Percentiles rank a stretch among this genome's conserved stretches.
These are phyloP conservation scores for Agelastica alni DNA, from an alignment of 2,888 invertebrate genomes.

Conservation along the genomic window DNA sequence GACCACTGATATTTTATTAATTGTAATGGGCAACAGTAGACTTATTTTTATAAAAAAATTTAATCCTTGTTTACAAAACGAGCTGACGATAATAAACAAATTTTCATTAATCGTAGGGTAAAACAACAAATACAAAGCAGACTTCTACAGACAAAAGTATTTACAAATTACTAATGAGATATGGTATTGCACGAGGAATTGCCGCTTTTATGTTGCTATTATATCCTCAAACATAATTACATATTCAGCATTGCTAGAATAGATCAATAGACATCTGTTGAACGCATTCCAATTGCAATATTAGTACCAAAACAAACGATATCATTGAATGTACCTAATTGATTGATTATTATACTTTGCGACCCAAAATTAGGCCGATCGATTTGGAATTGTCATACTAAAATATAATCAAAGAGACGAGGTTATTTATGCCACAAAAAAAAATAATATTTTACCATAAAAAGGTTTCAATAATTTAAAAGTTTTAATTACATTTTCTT, in stretches of 20 bases:
- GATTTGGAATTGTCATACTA: no score
- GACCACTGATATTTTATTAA: no score
- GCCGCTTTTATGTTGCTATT: constrained; percentile 14
- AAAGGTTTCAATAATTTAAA: no score
- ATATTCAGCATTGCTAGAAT: constrained; percentile 16
- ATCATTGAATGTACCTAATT: not conserved
- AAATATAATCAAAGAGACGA: no score
- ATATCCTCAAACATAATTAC: constrained; percentile 27
- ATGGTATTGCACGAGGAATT: constrained; percentile 22
- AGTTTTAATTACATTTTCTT: no score
- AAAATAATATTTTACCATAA: no score
- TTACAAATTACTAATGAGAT: constrained; percentile 30
- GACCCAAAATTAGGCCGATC: no score
- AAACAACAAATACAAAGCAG: constrained; percentile 12
- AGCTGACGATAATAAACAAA: no score
- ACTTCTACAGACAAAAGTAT: constrained; percentile 25
- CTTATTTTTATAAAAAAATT: no score
- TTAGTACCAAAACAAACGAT: constrained; percentile 8
- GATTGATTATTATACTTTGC: not conserved
- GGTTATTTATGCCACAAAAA: no score
- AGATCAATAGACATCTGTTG: constrained; percentile 21
- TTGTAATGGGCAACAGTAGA: no score
- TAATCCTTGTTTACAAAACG: no score
- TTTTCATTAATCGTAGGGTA: constrained; percentile 1
- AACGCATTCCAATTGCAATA: constrained; percentile 13